phyloP scores from a whole-genome alignment of 2,888 invertebrate species.

The Hofmannophila pseudospretella region DNA sequence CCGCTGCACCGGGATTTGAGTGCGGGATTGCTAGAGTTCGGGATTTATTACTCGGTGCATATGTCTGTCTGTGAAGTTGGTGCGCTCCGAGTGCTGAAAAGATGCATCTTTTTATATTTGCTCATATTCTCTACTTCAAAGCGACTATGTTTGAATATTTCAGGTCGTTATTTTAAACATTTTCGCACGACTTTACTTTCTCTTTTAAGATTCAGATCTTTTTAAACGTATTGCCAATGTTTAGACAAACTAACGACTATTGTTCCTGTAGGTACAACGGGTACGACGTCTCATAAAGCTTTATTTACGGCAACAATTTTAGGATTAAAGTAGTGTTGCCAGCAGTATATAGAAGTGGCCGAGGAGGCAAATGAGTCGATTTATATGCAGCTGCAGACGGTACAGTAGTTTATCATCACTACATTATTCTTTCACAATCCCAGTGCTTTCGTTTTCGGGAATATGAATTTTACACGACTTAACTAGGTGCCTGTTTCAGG shows the following conservation, averaged over 20 bases:
- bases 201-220: not conserved
- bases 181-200: not conserved
- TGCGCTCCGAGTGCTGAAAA: conserved; percentile 9
- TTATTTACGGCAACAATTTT: conserved; percentile 3
- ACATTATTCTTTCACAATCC: conserved; percentile 14
- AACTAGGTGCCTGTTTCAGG: no score
- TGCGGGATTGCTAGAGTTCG: conserved; percentile 4
- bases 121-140: no score
- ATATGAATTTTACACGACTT: conserved; percentile 10
- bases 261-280: no score
- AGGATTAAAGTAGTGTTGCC: conserved; percentile 1
- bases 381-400: conserved; percentile 46
- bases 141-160: no score
- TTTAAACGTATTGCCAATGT: not conserved
- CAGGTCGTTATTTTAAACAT: no score
- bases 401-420: conserved; percentile 38
- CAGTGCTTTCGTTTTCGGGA: not conserved
- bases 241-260: no score
- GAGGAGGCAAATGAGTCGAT: conserved; percentile 45
- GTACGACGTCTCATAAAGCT: conserved; percentile 3
- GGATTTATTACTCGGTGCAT: conserved; percentile 24
- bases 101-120: conserved; percentile 14
- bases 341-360: not conserved
- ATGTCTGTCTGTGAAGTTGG: conserved; percentile 20
- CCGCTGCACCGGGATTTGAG: conserved; percentile 3